Base-by-base conservation (phyloP, 1,140 invertebrate genomes). In the Pseudoatta argentina region DNA sequence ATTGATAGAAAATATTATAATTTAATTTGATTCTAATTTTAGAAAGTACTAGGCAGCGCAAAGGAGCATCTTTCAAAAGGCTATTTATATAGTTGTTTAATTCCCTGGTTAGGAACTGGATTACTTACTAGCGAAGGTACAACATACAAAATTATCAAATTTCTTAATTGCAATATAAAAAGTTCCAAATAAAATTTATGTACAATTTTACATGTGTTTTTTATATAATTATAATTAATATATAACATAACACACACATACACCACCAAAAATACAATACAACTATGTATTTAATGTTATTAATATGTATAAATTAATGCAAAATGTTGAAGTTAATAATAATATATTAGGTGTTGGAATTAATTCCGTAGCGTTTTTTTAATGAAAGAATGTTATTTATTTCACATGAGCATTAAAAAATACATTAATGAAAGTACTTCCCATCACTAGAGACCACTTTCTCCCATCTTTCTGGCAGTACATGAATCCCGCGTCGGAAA, bases 281-380 rank as follows among this genome's bases (percentile, higher is more conserved):
- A 88, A 44, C 92, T 96, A n/a, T 95, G 94, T 85, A 95, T 93
- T 2, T 96, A 94, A 67, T 88, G 95, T 18, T 97, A 96, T 88
- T 90, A 97, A 55, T 97, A 97, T 3, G 97, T 97, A 44, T 12
- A 96, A 77, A 96, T 96, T 2, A 97, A 97, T 3, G 94, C 95
- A 1, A 93, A 96, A 73, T 97, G 97, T 88, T 97, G 96, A 16
- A 14, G 24, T 53, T 69, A 34, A 27, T 61, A 71, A 55, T 67
- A 34, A 44, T 30, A 30, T n/a, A n/a, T n/a, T n/a, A n/a, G n/a
- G n/a, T n/a, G n/a, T n/a, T n/a, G n/a, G n/a, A n/a, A n/a, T n/a
- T n/a, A n/a, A n/a, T n/a, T n/a, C n/a, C n/a, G n/a, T n/a, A n/a
- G n/a, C n/a, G n/a, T n/a, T n/a, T n/a, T n/a, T n/a, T n/a, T n/a